Base-by-base conservation (phyloP, 2,888 invertebrate species). In the Pandemis corylana region DNA sequence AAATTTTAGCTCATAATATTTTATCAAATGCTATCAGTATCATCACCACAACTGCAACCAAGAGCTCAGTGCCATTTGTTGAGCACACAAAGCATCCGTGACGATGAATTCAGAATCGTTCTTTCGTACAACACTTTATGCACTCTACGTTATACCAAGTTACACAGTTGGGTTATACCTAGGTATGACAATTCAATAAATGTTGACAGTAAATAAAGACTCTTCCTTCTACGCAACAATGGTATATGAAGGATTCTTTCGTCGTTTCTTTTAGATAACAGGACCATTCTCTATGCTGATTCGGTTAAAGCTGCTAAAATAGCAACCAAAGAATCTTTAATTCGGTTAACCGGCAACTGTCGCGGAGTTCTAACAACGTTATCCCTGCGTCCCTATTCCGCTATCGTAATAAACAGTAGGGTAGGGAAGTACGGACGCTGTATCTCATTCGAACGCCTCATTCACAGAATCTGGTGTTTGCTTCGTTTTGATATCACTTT, bases 291-390 rank as follows among this genome's bases (percentile, higher is more conserved):
- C 59, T 70, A 15, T 51, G 15, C 13, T 42, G 44, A 70, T 74
- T 66, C 53, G 44, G 61, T 69, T 69, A 69, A 7, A 46, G 28
- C 42, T 46, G 65, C 13, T 61, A 64, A 75, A 75, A 75, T 49
- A 71, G 67, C 67, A 71, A 61, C 66, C 46, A 70, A 70, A 70
- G 73, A 64, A 73, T 73, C 41, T 76, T 76, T 73, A 73, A 70
- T 73, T 64, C 49, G 36, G 56, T 76, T 70, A 73, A 70, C 63
- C 67, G 72, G 36, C 51, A 65, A 36, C 68, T 71, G 72, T 66
- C 53, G 66, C 65, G 49, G 15, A 46, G 62, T 74, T 74, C 13
- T 76, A 74, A 71, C 63, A 68, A 76, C 56, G 68, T 74, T 74
- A 74, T 76, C 71, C 68, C 59, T 28, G 53, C 15, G 51, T 66